Base-by-base conservation (phyloP, 2,888 invertebrate genomes). In the Sinodicranocentrus sp. region DNA sequence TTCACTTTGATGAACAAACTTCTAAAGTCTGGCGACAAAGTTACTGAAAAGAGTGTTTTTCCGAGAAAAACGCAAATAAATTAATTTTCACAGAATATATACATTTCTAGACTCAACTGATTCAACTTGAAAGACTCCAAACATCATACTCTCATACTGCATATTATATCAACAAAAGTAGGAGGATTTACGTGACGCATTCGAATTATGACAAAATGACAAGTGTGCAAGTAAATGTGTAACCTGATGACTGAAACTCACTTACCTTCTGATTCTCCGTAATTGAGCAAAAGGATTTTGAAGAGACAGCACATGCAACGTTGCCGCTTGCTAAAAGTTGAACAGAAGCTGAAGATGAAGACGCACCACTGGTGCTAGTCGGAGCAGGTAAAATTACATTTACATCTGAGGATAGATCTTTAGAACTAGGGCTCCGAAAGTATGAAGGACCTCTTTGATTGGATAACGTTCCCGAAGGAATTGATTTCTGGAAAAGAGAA, bases 381-480 rank as follows among this genome's bases (percentile, higher is more conserved):
- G 72, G 26, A 71, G 54, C 72, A 52, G 80, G 80, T 72, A 80
- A 80, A 80, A 80, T 80, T 80, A 80, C 80, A 80, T 80, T 80
- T 73, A 65, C 72, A 26, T 65, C 67, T 54, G 72, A 26, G 23
- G 80, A 80, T 54, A 80, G 72, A 54, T 72, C 80, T 26, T 80
- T 80, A n/a, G 72, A 80, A 72, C 72, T 65, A 23, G 80, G 65
- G 72, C 54, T 72, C 1, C 79, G 79, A n/a, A 48, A 15, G 26
- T 65, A 67, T 39, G 25, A 57, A 57, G 80, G 70, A 72, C 80
- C 72, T 80, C 65, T 80, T 65, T 80, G 72, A 65, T 65, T 80
- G 28, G 72, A 65, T 52, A 28, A 48, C 13, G 65, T 72, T 80
- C 80, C 80, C 80, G 54, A 43, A 25, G 80, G 80, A 72, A 65